These are phyloP conservation scores for Anas flavirostris DNA, from an alignment of 2,797 vertebrate genomes.

Conservation along the genomic window DNA sequence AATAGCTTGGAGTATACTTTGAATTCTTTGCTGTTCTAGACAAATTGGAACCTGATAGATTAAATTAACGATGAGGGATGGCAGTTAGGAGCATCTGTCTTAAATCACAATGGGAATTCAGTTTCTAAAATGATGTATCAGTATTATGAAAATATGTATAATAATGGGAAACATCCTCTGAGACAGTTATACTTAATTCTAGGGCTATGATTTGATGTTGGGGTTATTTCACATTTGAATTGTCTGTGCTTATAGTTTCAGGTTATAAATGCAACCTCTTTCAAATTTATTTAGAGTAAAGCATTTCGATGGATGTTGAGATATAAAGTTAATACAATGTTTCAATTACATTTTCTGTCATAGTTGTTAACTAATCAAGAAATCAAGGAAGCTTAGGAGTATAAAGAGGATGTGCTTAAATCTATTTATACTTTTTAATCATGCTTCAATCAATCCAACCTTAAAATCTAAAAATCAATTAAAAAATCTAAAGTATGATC, in stretches of 20 bases:
- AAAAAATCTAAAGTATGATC: neutral
- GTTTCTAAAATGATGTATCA: neutral
- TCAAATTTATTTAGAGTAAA: neutral
- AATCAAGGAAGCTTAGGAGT: neutral
- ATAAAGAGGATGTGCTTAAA: neutral
- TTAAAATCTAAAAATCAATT: neutral
- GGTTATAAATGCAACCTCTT: neutral
- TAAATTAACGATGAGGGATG: conserved; percentile 18
- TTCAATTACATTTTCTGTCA: neutral
- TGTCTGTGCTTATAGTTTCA: neutral
- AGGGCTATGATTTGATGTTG: neutral
- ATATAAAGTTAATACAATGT: neutral
- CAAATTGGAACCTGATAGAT: conserved; percentile 33
- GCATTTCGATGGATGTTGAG: neutral
- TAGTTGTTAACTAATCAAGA: neutral
- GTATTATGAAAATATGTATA: neutral
- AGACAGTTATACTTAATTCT: neutral
- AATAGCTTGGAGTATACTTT: conserved; percentile 10
- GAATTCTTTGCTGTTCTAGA: conserved; percentile 21
- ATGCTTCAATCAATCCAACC: neutral
- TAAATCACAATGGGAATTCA: conserved; percentile 5
- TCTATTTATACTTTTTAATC: neutral
- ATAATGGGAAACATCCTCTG: neutral
- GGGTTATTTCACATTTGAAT: neutral
- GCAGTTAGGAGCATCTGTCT: neutral